Base-by-base conservation (phyloP, 2,113 vertebrate species). In the Tylochromis polylepis region DNA sequence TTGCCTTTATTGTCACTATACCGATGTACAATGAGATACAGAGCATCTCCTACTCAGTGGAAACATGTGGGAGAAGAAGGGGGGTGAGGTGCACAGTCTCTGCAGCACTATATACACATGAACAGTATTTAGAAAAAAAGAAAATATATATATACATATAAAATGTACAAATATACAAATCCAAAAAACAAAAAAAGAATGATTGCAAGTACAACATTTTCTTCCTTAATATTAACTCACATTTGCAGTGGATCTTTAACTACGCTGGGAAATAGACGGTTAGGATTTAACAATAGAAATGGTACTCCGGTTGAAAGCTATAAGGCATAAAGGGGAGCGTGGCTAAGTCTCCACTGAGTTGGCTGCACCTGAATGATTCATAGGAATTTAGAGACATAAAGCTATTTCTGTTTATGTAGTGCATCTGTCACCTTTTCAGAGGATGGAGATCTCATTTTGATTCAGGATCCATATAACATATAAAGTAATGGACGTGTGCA, bases 361-460 rank as follows among this genome's bases (percentile, higher is more conserved):
- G 49, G 43, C 59, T 58, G 62, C 41, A 36, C 46, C 36, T 27
- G 81, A 15, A 36, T 79, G 81, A 72, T 51, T 82, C 85, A 77
- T 72, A 58, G n/a, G 81, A 46, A n/a, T 89, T 75, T 56, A 41
- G 62, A 86, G 55, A 83, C 83, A 29, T 57, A 67, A 41, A 75
- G 53, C 79, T 62, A 58, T 79, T 75, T 79, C 55, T 83, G 57
- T 81, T 89, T 82, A 82, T 56, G 86, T 12, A 18, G 78, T 16
- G 85, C 82, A 84, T 79, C 88, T 38, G 79, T 90, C 87, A 86
- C 62, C 86, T 91, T 79, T 89, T 92, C 81, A 82, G 56, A 88
- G 58, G 75, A 49, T 85, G 86, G 83, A 82, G 59, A 11, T 51
- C 70, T 89, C 82, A 77, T 85, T 91, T 67, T 65, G n/a, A 87